phyloP scores from a whole-genome alignment of 2,113 vertebrate species.

The Vimba vimba region DNA sequence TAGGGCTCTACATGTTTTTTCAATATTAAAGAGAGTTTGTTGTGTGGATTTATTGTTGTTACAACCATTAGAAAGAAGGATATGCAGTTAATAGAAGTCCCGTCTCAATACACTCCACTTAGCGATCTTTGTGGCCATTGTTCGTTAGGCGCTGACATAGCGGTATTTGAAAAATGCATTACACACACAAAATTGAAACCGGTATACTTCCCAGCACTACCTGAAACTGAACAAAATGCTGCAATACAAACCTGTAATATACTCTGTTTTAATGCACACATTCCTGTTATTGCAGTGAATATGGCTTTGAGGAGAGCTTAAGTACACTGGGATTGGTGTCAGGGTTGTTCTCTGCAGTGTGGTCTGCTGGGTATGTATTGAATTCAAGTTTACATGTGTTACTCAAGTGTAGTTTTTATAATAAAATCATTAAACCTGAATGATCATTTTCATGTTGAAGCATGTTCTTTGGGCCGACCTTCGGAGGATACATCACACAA shows the following conservation, averaged over 20 bases:
- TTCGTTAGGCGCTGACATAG: too few species aligned
- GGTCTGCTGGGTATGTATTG: constrained; percentile 74
- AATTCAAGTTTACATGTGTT: not conserved
- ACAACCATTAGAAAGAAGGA: too few species aligned
- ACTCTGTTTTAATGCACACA: not conserved
- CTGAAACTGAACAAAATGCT: not conserved
- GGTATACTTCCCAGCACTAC: too few species aligned
- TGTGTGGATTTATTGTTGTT: too few species aligned
- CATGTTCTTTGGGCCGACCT: constrained; percentile 84
- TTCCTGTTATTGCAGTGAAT: constrained; percentile 64
- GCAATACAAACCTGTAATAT: not conserved
- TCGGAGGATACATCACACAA: constrained; percentile 88
- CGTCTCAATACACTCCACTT: too few species aligned
- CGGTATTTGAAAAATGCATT: too few species aligned
- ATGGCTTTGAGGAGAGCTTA: constrained; percentile 75
- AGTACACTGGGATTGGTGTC: constrained; percentile 76
- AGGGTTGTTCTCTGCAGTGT: constrained; percentile 73
- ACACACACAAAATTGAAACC: too few species aligned
- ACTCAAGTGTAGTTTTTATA: not conserved
- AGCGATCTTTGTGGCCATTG: too few species aligned
- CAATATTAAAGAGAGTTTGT: too few species aligned
- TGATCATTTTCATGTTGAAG: constrained; percentile 65
- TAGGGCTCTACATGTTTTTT: too few species aligned
- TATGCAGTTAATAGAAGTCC: too few species aligned
- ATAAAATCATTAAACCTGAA: not conserved